Evolutionary conservation across 92 coral and sea anemone species (phyloP), one percentile per base, ranked within the genome.

Genomic region (Meandrina meandrites): DNA sequence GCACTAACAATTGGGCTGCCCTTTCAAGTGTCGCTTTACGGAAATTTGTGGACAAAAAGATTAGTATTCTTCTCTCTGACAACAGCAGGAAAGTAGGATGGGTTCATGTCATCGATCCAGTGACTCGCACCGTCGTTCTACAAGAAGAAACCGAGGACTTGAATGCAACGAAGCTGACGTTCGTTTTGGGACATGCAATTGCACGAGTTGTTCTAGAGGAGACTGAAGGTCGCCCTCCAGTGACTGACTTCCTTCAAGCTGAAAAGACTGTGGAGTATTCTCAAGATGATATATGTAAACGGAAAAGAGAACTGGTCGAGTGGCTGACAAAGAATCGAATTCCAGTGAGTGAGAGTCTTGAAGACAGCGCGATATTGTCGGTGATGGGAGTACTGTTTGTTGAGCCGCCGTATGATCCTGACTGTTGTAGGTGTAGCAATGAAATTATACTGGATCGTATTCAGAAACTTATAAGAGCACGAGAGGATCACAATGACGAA

Each of bases 41-140:
- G 64, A 71, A 87, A 28, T 93, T 86, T 57, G 78, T 86, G 5
- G 83, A 88, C 71, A 92, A 89, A 75, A 87, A 81, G 69, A 89
- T 87, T 1, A 75, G 47, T 35, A 66, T 92, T 68, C 36, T 48
- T n/a, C 68, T 94, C 12, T 79, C 82, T 34, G 91, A 94, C 75
- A 86, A 84, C 5, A 86, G 88, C 37, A 79, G 34, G 69, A 90
- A 86, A 35, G 79, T 35, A 58, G 98, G 98, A 24, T 94, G 98
- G 96, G 92, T 96, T 31, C 92, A 93, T 72, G 88, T 98, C 75
- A 87, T 96, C 62, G 98, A 96, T 89, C 98, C 98, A 27, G 98
- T 96, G 3, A 86, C 98, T 56, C 89, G 84, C 51, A 88, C 94
- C 24, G 80, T 96, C 35, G 96, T 94, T 53, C 45, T 96, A 19